Conservation (phyloP, 2,113 vertebrate genomes). For the zebrafish (Danio rerio) region GRCz12tu NC_133176.1:50030001-50030500, state of each 20-base stretch:
- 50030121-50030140: not conserved
- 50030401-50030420: too few relatives aligned
- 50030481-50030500: too few relatives aligned
- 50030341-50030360: not conserved
- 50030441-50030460: too few relatives aligned
- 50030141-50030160: not conserved
- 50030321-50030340: not conserved
- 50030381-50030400: too few relatives aligned
- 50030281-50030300: not conserved
- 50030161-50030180: conserved; percentile 1
- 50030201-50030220: not conserved
- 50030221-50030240: not conserved
- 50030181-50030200: not conserved
- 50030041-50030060: not conserved
- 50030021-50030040: not conserved
- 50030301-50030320: conserved; percentile 4
- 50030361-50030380: too few relatives aligned
- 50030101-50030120: not conserved
- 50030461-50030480: too few relatives aligned
- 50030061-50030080: not conserved
- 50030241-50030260: not conserved
- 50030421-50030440: too few relatives aligned
- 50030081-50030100: not conserved
- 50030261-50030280: not conserved
- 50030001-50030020: not conserved